Percentiles rank a stretch among this genome's conserved stretches.
These are phyloP conservation scores for Platycercus adscitus DNA, from an alignment of 2,113 vertebrate species.

Conservation along the genomic window DNA sequence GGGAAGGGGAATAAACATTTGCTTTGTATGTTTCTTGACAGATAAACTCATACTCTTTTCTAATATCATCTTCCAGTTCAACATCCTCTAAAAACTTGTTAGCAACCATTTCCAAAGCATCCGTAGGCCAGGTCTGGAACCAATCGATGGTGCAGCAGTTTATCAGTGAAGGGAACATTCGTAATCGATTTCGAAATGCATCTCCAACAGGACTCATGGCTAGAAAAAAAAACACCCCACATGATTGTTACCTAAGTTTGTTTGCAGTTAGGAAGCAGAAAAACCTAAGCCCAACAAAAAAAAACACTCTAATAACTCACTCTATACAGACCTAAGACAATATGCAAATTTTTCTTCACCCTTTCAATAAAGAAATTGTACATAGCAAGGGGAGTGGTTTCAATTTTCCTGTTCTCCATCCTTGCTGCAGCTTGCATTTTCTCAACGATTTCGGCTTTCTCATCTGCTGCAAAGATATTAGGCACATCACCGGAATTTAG, in stretches of 20 bases:
- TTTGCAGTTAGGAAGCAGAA: not conserved
- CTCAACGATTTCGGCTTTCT: constrained; percentile 88
- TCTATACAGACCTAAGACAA: constrained; percentile 83
- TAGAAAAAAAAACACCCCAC: constrained; percentile 28
- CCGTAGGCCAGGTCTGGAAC: constrained; percentile 93
- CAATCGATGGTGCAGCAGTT: constrained; percentile 97
- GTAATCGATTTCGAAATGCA: constrained; percentile 89
- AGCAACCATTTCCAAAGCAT: constrained; percentile 94
- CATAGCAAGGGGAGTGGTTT: constrained; percentile 86
- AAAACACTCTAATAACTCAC: not conserved
- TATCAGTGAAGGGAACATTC: constrained; percentile 94
- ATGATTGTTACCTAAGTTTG: not conserved
- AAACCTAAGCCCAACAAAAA: not conserved
- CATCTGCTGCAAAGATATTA: constrained; percentile 89
- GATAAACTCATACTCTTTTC: constrained; percentile 77
- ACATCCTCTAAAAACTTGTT: constrained; percentile 91
- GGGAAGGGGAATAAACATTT: not conserved
- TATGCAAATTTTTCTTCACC: constrained; percentile 90
- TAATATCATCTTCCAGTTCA: constrained; percentile 81
- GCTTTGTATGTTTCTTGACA: not conserved
- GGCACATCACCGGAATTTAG: constrained; percentile 92
- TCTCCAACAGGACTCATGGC: constrained; percentile 96
- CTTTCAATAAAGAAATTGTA: constrained; percentile 91
- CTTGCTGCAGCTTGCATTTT: constrained; percentile 85
- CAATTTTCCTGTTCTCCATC: constrained; percentile 81